These are phyloP conservation scores for Galbula dea DNA, from an alignment of 2,113 vertebrate species.

Conservation along the genomic window DNA sequence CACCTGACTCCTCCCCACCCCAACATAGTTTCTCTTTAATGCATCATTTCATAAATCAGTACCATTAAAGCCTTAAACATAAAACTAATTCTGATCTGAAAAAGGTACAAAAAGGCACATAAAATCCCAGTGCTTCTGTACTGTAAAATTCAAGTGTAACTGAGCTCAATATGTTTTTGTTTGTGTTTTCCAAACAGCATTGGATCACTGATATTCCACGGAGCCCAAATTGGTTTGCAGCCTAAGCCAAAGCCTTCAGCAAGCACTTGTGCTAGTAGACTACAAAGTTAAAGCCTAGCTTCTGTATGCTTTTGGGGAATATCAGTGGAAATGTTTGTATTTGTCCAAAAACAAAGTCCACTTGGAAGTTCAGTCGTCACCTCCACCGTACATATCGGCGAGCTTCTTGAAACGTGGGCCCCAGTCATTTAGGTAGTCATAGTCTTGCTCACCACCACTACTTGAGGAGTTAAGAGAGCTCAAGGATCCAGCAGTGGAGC, in stretches of 20 bases:
- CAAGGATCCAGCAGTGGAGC: constrained; percentile 94
- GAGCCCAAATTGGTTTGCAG: constrained; percentile 82
- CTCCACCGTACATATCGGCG: constrained; percentile 97
- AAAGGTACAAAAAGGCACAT: constrained; percentile 99
- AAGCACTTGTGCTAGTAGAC: constrained; percentile 96
- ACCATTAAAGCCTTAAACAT: constrained; percentile 99
- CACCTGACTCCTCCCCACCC: constrained; percentile 83
- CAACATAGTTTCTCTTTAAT: constrained; percentile 83
- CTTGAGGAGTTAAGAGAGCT: constrained; percentile 98
- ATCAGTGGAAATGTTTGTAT: constrained; percentile 88
- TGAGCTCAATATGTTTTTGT: constrained; percentile 86
- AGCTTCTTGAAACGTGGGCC: constrained; percentile 98
- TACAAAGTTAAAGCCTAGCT: constrained; percentile 98
- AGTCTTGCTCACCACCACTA: constrained; percentile 97
- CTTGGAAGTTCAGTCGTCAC: constrained; percentile 87
- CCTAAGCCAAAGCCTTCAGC: constrained; percentile 91
- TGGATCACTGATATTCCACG: constrained; percentile 88
- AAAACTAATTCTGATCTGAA: constrained; percentile 99
- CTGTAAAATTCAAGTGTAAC: constrained; percentile 99
- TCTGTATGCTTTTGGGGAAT: constrained; percentile 86
- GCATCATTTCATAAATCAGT: constrained; percentile 95
- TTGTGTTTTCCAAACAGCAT: constrained; percentile 81
- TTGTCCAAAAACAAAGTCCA: constrained; percentile 82
- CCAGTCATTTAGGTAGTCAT: constrained; percentile 99
- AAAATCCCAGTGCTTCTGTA: constrained; percentile 99